Evolutionary conservation across 2,888 invertebrate genomes (phyloP).

Genomic region (Megaustenia siamemsis): DNA sequence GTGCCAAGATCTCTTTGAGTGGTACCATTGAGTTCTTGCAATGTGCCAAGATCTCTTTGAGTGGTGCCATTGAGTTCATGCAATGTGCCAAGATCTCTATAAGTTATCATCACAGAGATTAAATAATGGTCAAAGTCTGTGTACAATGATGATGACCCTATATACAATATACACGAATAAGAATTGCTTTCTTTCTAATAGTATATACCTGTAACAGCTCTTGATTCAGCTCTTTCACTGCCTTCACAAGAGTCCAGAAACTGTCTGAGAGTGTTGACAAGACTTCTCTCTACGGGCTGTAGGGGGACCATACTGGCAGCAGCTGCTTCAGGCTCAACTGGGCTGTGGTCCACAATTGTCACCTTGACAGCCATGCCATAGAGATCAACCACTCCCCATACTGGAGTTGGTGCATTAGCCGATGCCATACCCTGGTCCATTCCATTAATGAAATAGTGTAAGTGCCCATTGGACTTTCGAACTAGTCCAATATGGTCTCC

Average conservation of each 20-base stretch:
- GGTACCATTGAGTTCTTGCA: no score
- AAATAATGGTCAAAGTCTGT: no score
- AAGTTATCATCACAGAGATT: no score
- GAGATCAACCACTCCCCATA: slow-evolving; percentile 96
- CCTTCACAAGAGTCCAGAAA: slow-evolving; percentile 54
- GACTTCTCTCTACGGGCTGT: slow-evolving; percentile 52
- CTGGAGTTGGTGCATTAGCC: slow-evolving; percentile 87
- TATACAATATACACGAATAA: not conserved
- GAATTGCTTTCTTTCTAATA: not conserved
- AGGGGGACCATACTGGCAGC: slow-evolving; percentile 40
- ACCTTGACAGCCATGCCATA: slow-evolving; percentile 84
- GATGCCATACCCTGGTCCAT: slow-evolving; percentile 91
- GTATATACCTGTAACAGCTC: slow-evolving; percentile 43
- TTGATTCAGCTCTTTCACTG: slow-evolving; percentile 47
- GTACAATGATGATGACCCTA: not conserved
- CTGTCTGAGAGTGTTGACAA: slow-evolving; percentile 52
- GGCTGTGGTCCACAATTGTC: slow-evolving; percentile 74
- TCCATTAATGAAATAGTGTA: slow-evolving; percentile 96
- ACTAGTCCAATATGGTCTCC: slow-evolving; percentile 96
- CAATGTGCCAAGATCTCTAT: no score
- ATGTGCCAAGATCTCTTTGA: no score
- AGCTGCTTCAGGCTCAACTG: slow-evolving; percentile 23
- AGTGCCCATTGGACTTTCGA: slow-evolving; percentile 89
- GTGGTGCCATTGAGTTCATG: no score
- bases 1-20: no score